Conservation (phyloP, 2,113 vertebrate species). For the Odocoileus hemionus region DNA sequence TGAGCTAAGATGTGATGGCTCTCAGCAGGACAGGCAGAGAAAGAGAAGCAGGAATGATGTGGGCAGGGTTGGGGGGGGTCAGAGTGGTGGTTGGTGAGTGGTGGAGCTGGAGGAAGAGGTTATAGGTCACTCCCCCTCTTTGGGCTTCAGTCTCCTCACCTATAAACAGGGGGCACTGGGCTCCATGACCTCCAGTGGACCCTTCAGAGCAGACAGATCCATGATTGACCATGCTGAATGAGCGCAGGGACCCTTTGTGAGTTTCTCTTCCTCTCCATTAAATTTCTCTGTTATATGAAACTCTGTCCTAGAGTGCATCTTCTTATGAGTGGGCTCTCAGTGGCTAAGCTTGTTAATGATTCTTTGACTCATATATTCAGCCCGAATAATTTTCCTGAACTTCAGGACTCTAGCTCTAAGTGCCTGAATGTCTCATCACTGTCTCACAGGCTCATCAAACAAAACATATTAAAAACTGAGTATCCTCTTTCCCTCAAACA, state of each 20-base stretch:
- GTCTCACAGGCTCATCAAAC: background rate
- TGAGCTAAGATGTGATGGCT: background rate
- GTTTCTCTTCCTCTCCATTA: background rate
- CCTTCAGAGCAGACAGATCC: background rate
- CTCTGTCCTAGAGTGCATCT: background rate
- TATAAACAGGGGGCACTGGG: background rate
- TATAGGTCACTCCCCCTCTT: background rate
- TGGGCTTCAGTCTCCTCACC: background rate
- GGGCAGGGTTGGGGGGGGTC: fast-evolving
- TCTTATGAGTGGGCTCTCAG: background rate
- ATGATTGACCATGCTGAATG: background rate
- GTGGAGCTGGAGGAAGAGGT: background rate
- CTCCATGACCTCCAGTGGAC: background rate
- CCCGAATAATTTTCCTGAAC: background rate
- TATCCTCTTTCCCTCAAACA: background rate
- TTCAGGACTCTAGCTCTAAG: background rate
- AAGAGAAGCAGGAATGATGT: background rate
- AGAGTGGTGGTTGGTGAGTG: background rate
- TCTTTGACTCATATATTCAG: background rate
- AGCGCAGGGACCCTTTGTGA: background rate
- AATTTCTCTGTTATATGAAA: background rate
- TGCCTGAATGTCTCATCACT: background rate
- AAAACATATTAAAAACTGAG: background rate
- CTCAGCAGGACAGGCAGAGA: background rate
- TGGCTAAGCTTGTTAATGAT: background rate